Evolutionary conservation across 2,888 invertebrate species (phyloP), one percentile per base, ranked within the genome.

Genomic region (Gymnoscelis rufifasciata): DNA sequence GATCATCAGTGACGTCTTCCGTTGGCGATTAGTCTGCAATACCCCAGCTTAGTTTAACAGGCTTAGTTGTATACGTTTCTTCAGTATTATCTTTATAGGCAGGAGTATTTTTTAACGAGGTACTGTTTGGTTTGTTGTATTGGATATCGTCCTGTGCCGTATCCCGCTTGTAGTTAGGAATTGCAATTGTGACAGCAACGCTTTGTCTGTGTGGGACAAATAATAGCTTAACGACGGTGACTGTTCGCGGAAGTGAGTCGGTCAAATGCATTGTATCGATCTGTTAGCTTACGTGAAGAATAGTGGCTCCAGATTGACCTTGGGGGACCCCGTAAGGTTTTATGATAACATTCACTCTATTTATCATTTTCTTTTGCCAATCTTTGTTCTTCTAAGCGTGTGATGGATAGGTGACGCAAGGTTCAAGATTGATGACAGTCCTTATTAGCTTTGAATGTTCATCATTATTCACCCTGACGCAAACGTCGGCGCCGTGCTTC

Each of bases 101-200:
- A 66, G 70, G 68, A 69, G 68, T 59, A 66, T 66, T 60, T 66
- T 70, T 70, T 68, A 59, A 61, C 64, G 79, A 84, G 84, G 84
- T 84, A 84, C 71, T 60, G 67, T 78, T 73, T 71, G 71, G 73
- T 76, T 75, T 78, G 64, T 69, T 82, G 78, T 84, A 74, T 84
- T 86, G 86, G 84, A 78, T 86, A 82, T 83, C 80, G 78, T 78
- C 73, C 69, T 78, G 74, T 80, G 78, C 36, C 45, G 38, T 50
- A 45, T 46, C 66, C 62, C 67, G 82, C 82, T 83, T 81, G 82
- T 83, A 82, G 82, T 74, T 82, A 75, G 71, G 78, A n/a, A 59
- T 47, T 56, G 77, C 74, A 68, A 67, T 60, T 69, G 71, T 74
- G 71, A 71, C 59, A 45, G 52, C 55, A 62, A 64, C 61, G 83